phyloP scores from a whole-genome alignment of 2,888 invertebrate species.

The Tortrix viridana region DNA sequence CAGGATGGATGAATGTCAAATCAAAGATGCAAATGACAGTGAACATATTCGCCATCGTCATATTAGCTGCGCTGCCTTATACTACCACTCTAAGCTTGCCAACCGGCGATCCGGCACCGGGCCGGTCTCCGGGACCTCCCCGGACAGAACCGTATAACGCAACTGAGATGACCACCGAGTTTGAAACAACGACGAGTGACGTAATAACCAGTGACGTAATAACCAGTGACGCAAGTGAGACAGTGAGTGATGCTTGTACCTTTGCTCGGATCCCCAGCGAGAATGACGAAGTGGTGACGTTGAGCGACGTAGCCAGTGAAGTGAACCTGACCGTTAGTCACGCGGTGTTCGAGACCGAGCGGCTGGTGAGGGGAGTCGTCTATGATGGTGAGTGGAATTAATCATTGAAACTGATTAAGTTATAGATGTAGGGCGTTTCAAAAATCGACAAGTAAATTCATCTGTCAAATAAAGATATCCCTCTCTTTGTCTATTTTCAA shows the following conservation, averaged over 20 bases:
- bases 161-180: constrained; percentile 40
- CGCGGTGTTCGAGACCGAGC: constrained; percentile 78
- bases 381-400: constrained; percentile 80
- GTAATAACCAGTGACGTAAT: background rate
- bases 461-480: too few relatives aligned
- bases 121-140: constrained; percentile 87
- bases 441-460: too few relatives aligned
- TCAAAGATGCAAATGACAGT: constrained; percentile 59
- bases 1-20: constrained; percentile 47
- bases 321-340: constrained; percentile 80
- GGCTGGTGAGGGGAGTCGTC: constrained; percentile 79
- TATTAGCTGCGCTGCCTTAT: constrained; percentile 71
- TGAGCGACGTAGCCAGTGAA: constrained; percentile 71
- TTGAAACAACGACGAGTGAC: constrained; percentile 55
- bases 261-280: constrained; percentile 74
- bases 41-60: constrained; percentile 57
- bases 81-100: constrained; percentile 71
- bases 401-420: too few relatives aligned
- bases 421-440: too few relatives aligned
- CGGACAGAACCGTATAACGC: constrained; percentile 26
- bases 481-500: too few relatives aligned
- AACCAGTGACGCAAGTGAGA: constrained; percentile 47
- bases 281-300: constrained; percentile 70
- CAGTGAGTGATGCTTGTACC: constrained; percentile 69
- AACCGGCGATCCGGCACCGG: constrained; percentile 87